phyloP scores from a whole-genome alignment of 2,888 invertebrate genomes.

The Agrotis puta region DNA sequence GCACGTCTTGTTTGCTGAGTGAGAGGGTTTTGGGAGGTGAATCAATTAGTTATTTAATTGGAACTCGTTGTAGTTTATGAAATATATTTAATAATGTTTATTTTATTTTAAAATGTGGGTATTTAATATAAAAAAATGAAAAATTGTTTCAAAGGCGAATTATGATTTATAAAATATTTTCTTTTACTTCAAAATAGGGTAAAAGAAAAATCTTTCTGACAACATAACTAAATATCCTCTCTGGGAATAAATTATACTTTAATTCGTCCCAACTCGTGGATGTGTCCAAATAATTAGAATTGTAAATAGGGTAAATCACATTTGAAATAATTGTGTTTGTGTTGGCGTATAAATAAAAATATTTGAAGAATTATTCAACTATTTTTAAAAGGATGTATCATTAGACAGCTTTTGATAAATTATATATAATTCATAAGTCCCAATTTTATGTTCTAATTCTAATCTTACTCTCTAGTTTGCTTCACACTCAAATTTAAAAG shows the following conservation, averaged over 20 bases:
- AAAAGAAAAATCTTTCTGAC: neutral
- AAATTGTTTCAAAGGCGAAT: too few species aligned
- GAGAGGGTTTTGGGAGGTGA: conserved; percentile 53
- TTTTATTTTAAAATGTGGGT: too few species aligned
- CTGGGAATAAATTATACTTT: conserved; percentile 81
- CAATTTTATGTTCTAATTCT: too few species aligned
- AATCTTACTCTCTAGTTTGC: too few species aligned
- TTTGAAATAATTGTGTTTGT: conserved; percentile 56
- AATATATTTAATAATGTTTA: too few species aligned
- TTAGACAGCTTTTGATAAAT: neutral
- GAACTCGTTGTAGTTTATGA: conserved; percentile 15
- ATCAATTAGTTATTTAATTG: conserved; percentile 63
- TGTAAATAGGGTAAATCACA: conserved; percentile 81
- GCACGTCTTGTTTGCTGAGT: conserved; percentile 59
- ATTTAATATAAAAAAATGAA: too few species aligned
- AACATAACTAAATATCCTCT: conserved; percentile 30
- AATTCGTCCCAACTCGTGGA: conserved; percentile 73
- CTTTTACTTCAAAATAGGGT: neutral
- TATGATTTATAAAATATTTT: too few species aligned
- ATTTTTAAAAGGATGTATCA: neutral
- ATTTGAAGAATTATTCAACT: neutral
- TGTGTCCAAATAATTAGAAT: conserved; percentile 83
- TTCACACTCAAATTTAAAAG: neutral
- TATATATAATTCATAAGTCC: neutral
- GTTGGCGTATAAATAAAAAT: neutral